These are phyloP conservation scores for Phoxinus dragarum DNA, from an alignment of 2,797 vertebrate genomes.

Conservation along the genomic window DNA sequence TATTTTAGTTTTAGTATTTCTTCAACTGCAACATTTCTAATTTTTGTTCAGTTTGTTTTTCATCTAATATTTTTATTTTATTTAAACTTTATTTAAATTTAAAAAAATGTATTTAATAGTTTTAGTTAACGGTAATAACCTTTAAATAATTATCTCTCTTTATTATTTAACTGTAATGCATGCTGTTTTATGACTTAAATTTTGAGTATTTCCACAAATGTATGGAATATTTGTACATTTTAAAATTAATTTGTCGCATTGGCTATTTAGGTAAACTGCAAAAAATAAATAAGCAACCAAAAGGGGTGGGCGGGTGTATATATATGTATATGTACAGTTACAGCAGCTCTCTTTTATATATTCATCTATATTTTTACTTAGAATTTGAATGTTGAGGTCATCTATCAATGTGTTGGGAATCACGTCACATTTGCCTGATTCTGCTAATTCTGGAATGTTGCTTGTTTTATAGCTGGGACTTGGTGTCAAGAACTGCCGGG, in stretches of 20 bases:
- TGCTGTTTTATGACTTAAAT: not conserved
- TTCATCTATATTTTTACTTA: not conserved
- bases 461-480: slow-evolving; percentile 58
- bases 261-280: not conserved
- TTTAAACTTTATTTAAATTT: not conserved
- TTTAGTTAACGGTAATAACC: not conserved
- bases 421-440: not conserved
- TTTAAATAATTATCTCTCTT: not conserved
- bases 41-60: not conserved
- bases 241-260: not conserved
- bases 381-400: not conserved
- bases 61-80: not conserved
- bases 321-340: not conserved
- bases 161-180: not conserved
- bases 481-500: slow-evolving; percentile 62
- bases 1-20: not conserved
- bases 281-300: not conserved
- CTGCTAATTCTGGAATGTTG: slow-evolving; percentile 66
- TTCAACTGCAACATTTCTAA: not conserved
- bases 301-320: too few species aligned
- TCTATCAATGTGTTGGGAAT: not conserved
- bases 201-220: too few species aligned
- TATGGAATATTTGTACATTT: not conserved
- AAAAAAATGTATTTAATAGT: not conserved
- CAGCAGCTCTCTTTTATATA: not conserved